These are phyloP conservation scores for Rhyacichthys aspro DNA, from an alignment of 2,797 vertebrate genomes.

Conservation along the genomic window DNA sequence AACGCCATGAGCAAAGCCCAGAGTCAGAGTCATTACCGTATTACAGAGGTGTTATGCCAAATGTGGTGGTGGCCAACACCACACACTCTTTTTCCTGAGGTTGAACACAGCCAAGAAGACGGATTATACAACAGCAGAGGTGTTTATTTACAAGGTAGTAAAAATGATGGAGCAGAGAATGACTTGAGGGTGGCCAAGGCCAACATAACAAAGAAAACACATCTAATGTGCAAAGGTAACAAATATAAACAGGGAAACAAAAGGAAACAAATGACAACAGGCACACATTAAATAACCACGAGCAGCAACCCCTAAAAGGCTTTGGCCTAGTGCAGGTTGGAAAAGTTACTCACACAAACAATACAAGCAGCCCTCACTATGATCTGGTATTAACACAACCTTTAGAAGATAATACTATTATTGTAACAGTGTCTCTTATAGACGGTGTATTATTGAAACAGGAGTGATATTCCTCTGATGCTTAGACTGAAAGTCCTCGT, in stretches of 20 bases:
- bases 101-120: conserved; percentile 13
- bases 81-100: neutral
- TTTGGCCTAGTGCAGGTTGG: neutral
- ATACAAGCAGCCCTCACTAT: neutral
- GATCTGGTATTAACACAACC: neutral
- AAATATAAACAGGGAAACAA: conserved; percentile 23
- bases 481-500: too few relatives aligned
- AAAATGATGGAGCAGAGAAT: conserved; percentile 42
- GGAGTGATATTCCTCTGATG: too few relatives aligned
- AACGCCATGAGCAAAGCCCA: neutral
- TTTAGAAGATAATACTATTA: neutral
- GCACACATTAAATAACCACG: conserved; percentile 21
- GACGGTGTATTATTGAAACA: too few relatives aligned
- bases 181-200: conserved; percentile 13
- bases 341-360: conserved; percentile 1
- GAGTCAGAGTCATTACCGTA: neutral
- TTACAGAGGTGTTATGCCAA: neutral
- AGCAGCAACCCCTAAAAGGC: neutral
- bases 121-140: conserved; percentile 16
- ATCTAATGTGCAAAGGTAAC: conserved; percentile 16
- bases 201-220: conserved; percentile 17
- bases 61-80: neutral
- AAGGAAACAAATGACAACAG: conserved; percentile 12
- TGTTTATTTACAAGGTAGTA: conserved; percentile 41
- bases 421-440: too few relatives aligned